A percentile compares a stretch with the other conserved stretches of the same genome.
These are phyloP conservation scores for Laspeyria flexula DNA, from an alignment of 2,888 invertebrate genomes.

Conservation along the genomic window DNA sequence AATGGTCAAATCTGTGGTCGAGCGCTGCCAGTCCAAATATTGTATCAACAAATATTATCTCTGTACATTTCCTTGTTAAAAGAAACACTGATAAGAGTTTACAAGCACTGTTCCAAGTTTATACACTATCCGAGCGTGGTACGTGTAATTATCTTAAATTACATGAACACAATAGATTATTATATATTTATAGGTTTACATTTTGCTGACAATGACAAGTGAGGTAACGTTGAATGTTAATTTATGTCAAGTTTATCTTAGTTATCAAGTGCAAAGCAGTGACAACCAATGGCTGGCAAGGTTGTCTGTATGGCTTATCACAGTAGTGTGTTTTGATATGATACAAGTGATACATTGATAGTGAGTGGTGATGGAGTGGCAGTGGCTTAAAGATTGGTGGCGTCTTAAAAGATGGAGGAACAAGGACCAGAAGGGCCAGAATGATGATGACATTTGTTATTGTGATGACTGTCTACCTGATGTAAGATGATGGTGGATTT, in stretches of 20 bases:
- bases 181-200: conserved; percentile 68
- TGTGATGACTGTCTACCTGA: conserved; percentile 91
- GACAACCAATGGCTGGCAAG: conserved; percentile 71
- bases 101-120: conserved; percentile 21
- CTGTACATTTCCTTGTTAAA: conserved; percentile 21
- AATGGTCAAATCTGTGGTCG: neutral
- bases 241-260: conserved; percentile 80
- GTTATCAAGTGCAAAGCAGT: conserved; percentile 67
- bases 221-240: conserved; percentile 76
- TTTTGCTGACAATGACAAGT: conserved; percentile 74
- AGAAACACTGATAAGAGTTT: conserved; percentile 28
- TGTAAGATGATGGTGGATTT: conserved; percentile 63
- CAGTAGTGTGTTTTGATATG: conserved; percentile 56
- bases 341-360: conserved; percentile 53
- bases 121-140: conserved; percentile 24
- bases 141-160: conserved; percentile 31
- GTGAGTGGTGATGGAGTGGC: conserved; percentile 89
- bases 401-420: conserved; percentile 89
- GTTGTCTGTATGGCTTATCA: conserved; percentile 62
- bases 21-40: conserved; percentile 29
- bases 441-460: conserved; percentile 89
- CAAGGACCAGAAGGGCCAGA: conserved; percentile 79
- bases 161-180: conserved; percentile 47
- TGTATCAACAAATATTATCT: conserved; percentile 30
- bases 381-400: conserved; percentile 94